A percentile compares a stretch with the other conserved stretches of the same genome.
These are phyloP conservation scores for Eristalis tenax DNA, from an alignment of 2,888 invertebrate genomes.

Conservation along the genomic window DNA sequence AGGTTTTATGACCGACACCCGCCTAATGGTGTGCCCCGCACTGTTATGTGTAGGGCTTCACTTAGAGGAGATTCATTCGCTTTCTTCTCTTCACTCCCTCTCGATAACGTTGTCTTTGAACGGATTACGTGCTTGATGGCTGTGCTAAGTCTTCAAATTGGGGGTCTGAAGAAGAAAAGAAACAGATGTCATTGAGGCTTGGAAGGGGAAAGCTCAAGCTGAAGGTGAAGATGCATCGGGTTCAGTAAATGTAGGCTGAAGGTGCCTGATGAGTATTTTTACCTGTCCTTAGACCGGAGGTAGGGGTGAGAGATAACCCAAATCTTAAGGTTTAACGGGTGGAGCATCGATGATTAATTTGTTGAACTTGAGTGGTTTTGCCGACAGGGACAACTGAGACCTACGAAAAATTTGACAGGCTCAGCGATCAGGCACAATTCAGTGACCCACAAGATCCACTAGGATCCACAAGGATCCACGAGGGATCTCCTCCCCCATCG, in stretches of 20 bases:
- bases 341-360: too few relatives aligned
- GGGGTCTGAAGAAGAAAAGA: not conserved
- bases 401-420: too few relatives aligned
- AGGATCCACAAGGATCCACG: too few relatives aligned
- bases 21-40: constrained; percentile 24
- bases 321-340: too few relatives aligned
- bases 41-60: constrained; percentile 50
- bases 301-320: too few relatives aligned
- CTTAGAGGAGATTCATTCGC: constrained; percentile 40
- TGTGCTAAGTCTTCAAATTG: not conserved
- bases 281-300: too few relatives aligned
- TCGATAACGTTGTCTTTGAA: constrained; percentile 20
- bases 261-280: not conserved
- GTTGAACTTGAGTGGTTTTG: too few relatives aligned
- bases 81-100: not conserved
- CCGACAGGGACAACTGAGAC: too few relatives aligned
- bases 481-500: too few relatives aligned
- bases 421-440: too few relatives aligned
- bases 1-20: constrained; percentile 67
- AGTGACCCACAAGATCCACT: too few relatives aligned
- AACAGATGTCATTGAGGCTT: not conserved
- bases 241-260: not conserved
- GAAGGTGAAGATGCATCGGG: not conserved
- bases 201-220: not conserved
- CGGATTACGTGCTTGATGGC: constrained; percentile 22